These are phyloP conservation scores for Nephrotoma flavescens DNA, from an alignment of 2,888 invertebrate species.

Conservation along the genomic window DNA sequence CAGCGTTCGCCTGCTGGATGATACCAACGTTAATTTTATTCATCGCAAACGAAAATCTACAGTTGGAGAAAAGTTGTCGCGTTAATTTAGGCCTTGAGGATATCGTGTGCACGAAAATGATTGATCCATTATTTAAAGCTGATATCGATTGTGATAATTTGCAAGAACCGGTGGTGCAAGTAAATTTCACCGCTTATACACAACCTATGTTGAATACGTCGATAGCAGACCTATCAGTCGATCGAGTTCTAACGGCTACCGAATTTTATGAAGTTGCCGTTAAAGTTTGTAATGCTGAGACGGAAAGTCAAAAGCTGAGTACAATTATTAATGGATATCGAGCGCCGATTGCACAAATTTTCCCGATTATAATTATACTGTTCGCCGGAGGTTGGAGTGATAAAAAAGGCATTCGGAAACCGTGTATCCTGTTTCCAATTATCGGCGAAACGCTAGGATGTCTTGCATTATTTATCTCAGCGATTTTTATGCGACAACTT, in stretches of 20 bases:
- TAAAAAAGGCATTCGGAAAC: conserved; percentile 28
- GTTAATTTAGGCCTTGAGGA: conserved; percentile 26
- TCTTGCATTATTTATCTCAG: conserved; percentile 25
- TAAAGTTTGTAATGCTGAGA: conserved; percentile 29
- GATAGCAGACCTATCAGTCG: neutral
- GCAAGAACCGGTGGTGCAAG: conserved; percentile 12
- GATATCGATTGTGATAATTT: conserved; percentile 25
- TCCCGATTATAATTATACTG: conserved; percentile 28
- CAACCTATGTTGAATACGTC: neutral
- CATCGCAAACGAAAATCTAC: conserved; percentile 28
- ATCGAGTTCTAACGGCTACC: neutral
- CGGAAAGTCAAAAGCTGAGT: conserved; percentile 26
- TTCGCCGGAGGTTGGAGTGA: conserved; percentile 33
- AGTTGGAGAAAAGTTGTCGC: conserved; percentile 29
- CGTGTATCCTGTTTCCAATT: conserved; percentile 29
- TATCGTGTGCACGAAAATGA: conserved; percentile 23
- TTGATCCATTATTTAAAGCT: conserved; percentile 22
- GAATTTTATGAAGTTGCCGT: neutral
- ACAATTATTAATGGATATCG: conserved; percentile 27
- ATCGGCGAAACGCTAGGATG: conserved; percentile 22
- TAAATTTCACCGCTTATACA: neutral
- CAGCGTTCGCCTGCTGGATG: conserved; percentile 25
- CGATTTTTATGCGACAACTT: conserved; percentile 26
- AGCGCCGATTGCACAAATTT: conserved; percentile 29
- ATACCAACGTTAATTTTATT: conserved; percentile 12